Percentiles rank a stretch among this genome's conserved stretches.
Conservation (phyloP, 2,888 invertebrate species). For the Argyresthia goedartella region DNA sequence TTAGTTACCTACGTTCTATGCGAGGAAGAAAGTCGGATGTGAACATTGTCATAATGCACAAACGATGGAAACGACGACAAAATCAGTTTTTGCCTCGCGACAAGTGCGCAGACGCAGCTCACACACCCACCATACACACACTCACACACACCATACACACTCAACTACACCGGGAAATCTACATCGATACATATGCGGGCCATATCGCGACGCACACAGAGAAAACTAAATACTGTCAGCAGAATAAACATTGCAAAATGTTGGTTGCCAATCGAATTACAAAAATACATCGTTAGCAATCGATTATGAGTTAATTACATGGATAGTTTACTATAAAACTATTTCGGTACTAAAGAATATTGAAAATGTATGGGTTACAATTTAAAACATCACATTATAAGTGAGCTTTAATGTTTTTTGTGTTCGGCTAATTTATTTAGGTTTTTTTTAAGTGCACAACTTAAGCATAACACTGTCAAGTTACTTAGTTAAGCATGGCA, state of each 20-base stretch:
- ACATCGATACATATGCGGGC: background rate
- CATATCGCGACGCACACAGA: background rate
- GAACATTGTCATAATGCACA: slow-evolving; percentile 57
- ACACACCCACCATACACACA: background rate
- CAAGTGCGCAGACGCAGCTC: background rate
- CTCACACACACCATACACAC: background rate
- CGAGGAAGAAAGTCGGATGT: slow-evolving; percentile 66
- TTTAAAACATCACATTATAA: too few relatives aligned
- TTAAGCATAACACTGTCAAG: too few relatives aligned
- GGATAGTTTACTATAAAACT: too few relatives aligned
- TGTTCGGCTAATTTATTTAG: too few relatives aligned
- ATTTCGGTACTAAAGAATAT: too few relatives aligned
- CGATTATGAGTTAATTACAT: too few relatives aligned
- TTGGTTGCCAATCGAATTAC: too few relatives aligned
- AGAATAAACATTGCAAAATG: background rate
- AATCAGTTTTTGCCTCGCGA: slow-evolving; percentile 41
- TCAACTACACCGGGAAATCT: background rate
- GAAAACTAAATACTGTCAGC: background rate
- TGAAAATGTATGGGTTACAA: too few relatives aligned
- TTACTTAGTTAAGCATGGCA: too few relatives aligned
- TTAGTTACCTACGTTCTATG: slow-evolving; percentile 15
- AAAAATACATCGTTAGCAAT: too few relatives aligned
- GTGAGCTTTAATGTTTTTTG: too few relatives aligned
- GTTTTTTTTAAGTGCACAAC: too few relatives aligned
- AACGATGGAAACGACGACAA: slow-evolving; percentile 22